These are phyloP conservation scores for Tetrax tetrax DNA, from an alignment of 2,113 vertebrate species.

Conservation along the genomic window DNA sequence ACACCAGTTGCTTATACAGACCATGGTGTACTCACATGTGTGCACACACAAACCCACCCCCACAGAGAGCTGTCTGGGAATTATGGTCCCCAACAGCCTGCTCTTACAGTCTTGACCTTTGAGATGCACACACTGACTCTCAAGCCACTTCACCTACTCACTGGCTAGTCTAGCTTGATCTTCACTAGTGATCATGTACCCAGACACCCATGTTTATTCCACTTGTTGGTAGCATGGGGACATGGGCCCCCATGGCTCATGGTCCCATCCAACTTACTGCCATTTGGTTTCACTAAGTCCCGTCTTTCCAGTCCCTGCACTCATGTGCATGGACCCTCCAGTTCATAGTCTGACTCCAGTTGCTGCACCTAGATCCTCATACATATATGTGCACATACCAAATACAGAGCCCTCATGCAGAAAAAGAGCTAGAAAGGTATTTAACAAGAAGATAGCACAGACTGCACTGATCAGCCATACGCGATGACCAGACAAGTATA, in stretches of 20 bases:
- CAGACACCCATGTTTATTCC: not conserved
- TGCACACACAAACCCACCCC: not conserved
- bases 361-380: not conserved
- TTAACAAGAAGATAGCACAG: not conserved
- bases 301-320: not conserved
- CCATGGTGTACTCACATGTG: fast-evolving
- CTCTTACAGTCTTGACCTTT: not conserved
- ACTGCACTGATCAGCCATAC: not conserved
- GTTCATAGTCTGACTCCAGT: not conserved
- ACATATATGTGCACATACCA: fast-evolving
- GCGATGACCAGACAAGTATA: not conserved
- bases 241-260: fast-evolving
- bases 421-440: not conserved
- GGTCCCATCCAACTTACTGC: not conserved
- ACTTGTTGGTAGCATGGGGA: not conserved
- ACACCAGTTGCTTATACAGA: not conserved
- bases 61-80: no score
- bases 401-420: not conserved
- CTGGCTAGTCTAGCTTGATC: not conserved
- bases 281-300: not conserved
- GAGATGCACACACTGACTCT: not conserved
- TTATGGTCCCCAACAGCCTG: not conserved
- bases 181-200: not conserved
- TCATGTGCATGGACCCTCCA: fast-evolving
- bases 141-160: not conserved